Percentiles rank a stretch among this genome's conserved stretches.
Conservation (phyloP, 2,888 invertebrate species). For the Pandemis cinnamomeana region DNA sequence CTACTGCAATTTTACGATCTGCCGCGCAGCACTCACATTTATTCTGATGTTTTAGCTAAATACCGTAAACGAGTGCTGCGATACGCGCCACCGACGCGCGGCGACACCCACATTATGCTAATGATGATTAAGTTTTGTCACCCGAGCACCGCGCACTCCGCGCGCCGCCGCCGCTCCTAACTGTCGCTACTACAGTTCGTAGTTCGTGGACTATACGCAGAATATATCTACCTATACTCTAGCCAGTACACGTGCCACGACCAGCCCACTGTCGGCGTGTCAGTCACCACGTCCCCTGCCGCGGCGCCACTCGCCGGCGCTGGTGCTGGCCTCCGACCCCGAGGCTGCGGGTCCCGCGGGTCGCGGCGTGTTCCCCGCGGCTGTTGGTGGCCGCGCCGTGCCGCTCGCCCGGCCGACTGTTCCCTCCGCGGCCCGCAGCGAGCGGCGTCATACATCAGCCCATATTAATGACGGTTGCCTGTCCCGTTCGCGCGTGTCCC, state of each 20-base stretch:
- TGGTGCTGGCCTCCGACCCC: no score
- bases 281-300: no score
- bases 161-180: not conserved
- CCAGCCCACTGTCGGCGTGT: no score
- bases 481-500: conserved; percentile 17
- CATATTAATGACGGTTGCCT: conserved; percentile 25
- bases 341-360: no score
- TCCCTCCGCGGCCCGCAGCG: conserved; percentile 13
- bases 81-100: not conserved
- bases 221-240: no score
- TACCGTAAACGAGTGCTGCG: not conserved
- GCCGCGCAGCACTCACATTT: not conserved
- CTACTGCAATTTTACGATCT: not conserved
- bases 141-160: not conserved
- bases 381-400: conserved; percentile 1
- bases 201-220: no score
- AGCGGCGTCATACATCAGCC: not conserved
- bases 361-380: not conserved
- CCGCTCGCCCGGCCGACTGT: conserved; percentile 7
- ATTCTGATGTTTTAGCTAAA: not conserved
- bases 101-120: not conserved
- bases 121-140: not conserved
- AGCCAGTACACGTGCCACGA: no score
- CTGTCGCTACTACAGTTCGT: not conserved
- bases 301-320: no score